A percentile compares a stretch with the other conserved stretches of the same genome.
Evolutionary conservation across 2,113 vertebrate species (phyloP).

Genomic region (Butorides virescens): DNA sequence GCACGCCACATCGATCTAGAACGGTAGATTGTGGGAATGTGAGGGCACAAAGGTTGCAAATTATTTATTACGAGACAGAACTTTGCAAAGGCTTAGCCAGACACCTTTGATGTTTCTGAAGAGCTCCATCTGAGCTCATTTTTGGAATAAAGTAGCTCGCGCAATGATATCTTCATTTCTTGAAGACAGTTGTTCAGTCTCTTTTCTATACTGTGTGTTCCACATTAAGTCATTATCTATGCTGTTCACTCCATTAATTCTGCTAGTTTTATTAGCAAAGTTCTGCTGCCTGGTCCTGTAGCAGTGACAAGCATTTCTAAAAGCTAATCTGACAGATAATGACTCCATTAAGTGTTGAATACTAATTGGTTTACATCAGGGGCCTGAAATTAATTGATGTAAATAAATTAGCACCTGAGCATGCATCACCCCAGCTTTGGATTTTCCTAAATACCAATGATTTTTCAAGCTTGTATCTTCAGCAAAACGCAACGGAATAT

Average conservation of each 20-base stretch:
- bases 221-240: conserved; percentile 97
- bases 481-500: conserved; percentile 61
- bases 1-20: not conserved
- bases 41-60: not conserved
- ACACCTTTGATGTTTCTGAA: conserved; percentile 16
- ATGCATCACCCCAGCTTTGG: conserved; percentile 76
- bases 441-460: conserved; percentile 73
- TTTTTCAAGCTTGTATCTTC: conserved; percentile 69
- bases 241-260: conserved; percentile 94
- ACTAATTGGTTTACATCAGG: conserved; percentile 96
- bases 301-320: conserved; percentile 87
- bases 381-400: conserved; percentile 94
- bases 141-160: conserved; percentile 73
- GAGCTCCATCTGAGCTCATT: conserved; percentile 27
- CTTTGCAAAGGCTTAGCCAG: not conserved
- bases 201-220: conserved; percentile 89
- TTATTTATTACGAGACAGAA: not conserved
- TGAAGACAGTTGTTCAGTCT: conserved; percentile 81
- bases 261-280: conserved; percentile 92
- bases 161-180: conserved; percentile 89
- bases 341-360: conserved; percentile 92
- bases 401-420: conserved; percentile 98
- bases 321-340: conserved; percentile 97
- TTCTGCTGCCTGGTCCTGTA: conserved; percentile 80
- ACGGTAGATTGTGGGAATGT: not conserved